Evolutionary conservation across 2,888 invertebrate species (phyloP), one percentile per base, ranked within the genome.

Genomic region (Sphaerophoria rueppellii): DNA sequence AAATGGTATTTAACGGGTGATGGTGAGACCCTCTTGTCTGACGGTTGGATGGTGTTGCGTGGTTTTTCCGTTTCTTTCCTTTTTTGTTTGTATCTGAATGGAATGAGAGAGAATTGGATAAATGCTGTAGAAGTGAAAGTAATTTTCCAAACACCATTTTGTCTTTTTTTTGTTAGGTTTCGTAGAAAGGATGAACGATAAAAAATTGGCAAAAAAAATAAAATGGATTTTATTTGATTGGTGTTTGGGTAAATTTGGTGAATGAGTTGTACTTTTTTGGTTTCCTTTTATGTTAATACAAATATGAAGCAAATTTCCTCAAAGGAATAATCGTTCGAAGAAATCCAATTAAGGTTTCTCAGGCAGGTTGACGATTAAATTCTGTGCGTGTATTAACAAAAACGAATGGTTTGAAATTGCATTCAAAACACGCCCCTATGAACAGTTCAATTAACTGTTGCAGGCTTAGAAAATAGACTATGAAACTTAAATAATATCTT

Each of bases 61-160:
- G 70, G 9, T 9, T 9, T 9, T 43, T 55, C 58, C 16, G 12
- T 35, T 43, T 9, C 40, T 9, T 43, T 55, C 58, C 16, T 34
- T 35, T 2, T 55, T 43, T 60, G n/a, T n/a, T n/a, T n/a, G n/a
- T n/a, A 16, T 3, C 24, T 11, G 24, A 43, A 60, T 24, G 55
- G n/a, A 32, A 46, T n/a, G 35, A 65, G 16, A 70, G 50, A 54
- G 82, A 81, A 74, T 77, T 71, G 73, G 82, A 70, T 77, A 77
- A 73, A 73, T 69, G 73, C 14, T 73, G 54, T 69, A 14, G 69
- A 73, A 82, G 77, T 78, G 82, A 82, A 82, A 82, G 78, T 74
- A 82, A 82, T 82, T 82, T 82, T 70, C 82, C 65, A 65, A 50
- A 61, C 52, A 69, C 76, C 60, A 61, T 46, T 65, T 32, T 34